These are phyloP conservation scores for Physeter macrocephalus DNA, from an alignment of 2,113 vertebrate genomes.

Conservation along the genomic window DNA sequence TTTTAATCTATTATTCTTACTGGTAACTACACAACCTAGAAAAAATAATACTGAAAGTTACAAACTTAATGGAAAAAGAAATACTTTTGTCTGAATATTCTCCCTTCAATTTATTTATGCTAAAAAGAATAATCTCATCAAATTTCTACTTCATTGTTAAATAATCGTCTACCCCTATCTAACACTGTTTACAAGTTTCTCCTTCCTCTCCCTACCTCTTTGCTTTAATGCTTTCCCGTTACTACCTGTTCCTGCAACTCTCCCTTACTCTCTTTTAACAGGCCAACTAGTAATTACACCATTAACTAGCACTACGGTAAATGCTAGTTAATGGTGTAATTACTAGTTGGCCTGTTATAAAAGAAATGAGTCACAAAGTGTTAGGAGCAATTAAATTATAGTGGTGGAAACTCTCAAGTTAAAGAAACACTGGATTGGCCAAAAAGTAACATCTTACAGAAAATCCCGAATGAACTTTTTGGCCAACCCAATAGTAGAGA, in stretches of 20 bases:
- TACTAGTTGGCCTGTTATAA: too few relatives aligned
- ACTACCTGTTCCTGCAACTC: neutral
- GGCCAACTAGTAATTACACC: neutral
- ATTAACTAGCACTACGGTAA: neutral
- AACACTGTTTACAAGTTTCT: neutral
- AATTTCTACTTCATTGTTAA: neutral
- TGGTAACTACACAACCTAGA: constrained; percentile 26
- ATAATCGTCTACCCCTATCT: neutral
- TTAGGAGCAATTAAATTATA: neutral
- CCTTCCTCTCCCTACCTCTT: neutral
- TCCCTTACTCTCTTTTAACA: neutral
- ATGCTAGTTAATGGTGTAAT: too few relatives aligned
- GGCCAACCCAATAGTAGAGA: neutral
- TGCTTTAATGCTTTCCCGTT: neutral
- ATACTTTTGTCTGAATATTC: constrained; percentile 1
- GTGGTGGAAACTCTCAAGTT: neutral
- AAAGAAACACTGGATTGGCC: neutral
- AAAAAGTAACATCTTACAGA: too few relatives aligned
- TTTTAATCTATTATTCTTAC: constrained; percentile 43
- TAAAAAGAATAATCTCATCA: neutral
- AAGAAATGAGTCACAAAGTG: neutral
- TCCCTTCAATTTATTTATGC: neutral
- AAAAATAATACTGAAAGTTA: constrained; percentile 48
- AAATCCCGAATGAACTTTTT: too few relatives aligned
- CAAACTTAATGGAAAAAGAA: constrained; percentile 18